These are phyloP conservation scores for Rotaria magnacalcarata DNA, from an alignment of 2,888 invertebrate genomes.

Conservation along the genomic window DNA sequence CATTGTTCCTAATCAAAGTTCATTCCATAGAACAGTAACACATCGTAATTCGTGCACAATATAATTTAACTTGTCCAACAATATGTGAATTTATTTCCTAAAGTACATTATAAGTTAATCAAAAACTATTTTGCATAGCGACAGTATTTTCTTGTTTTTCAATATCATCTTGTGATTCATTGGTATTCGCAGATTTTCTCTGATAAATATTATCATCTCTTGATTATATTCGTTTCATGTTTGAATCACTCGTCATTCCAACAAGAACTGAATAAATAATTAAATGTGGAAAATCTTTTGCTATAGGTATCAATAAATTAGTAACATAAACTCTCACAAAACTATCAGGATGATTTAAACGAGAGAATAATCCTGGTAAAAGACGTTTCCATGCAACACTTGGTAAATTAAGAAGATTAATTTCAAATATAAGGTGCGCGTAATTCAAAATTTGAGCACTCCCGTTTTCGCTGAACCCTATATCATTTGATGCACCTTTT, in stretches of 20 bases:
- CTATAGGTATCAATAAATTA: conserved; percentile 80
- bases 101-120: conserved; percentile 34
- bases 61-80: conserved; percentile 78
- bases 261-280: conserved; percentile 89
- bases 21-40: conserved; percentile 72
- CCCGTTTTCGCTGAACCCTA: too few relatives aligned
- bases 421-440: conserved; percentile 72
- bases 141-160: conserved; percentile 44
- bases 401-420: conserved; percentile 79
- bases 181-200: conserved; percentile 49
- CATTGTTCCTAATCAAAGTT: conserved; percentile 42
- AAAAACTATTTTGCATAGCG: conserved; percentile 37
- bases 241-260: conserved; percentile 61
- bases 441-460: conserved; percentile 61
- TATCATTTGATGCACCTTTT: too few relatives aligned
- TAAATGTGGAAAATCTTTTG: conserved; percentile 82
- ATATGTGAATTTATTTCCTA: conserved; percentile 59
- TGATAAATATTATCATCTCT: conserved; percentile 55
- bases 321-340: conserved; percentile 77
- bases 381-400: conserved; percentile 89
- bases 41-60: conserved; percentile 82
- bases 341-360: conserved; percentile 84
- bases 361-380: conserved; percentile 86
- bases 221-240: conserved; percentile 50
- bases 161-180: conserved; percentile 49